Percentiles rank a stretch among this genome's conserved stretches.
Evolutionary conservation across 2,797 vertebrate species (phyloP).

Genomic region (Gobio occitaniae): DNA sequence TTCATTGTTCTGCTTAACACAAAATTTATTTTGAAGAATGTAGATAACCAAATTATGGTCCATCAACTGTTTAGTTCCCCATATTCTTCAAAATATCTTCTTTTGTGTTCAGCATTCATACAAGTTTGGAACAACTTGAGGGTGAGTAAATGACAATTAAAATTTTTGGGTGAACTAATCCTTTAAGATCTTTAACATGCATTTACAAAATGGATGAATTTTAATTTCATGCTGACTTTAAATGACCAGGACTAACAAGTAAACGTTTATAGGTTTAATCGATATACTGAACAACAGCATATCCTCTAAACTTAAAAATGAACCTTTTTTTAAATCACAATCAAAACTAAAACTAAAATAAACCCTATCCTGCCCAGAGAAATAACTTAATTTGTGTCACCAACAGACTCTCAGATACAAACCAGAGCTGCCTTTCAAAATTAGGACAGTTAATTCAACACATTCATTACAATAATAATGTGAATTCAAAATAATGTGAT

Average conservation of each 20-base stretch:
- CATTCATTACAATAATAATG: not conserved
- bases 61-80: too few relatives aligned
- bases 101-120: too few relatives aligned
- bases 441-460: not conserved
- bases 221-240: not conserved
- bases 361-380: conserved; percentile 4
- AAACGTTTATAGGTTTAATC: not conserved
- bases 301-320: not conserved
- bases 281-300: not conserved
- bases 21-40: too few relatives aligned
- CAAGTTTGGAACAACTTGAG: too few relatives aligned
- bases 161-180: too few relatives aligned
- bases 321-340: not conserved
- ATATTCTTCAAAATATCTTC: too few relatives aligned
- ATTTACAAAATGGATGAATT: not conserved
- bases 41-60: too few relatives aligned
- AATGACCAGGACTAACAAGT: not conserved
- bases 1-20: too few relatives aligned
- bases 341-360: not conserved
- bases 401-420: conserved; percentile 7
- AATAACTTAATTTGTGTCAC: conserved; percentile 28
- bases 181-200: not conserved
- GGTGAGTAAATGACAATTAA: too few relatives aligned
- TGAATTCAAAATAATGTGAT: not conserved
- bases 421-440: conserved; percentile 8